phyloP scores from a whole-genome alignment of 1,140 invertebrate species.

The Philaenus spumarius region DNA sequence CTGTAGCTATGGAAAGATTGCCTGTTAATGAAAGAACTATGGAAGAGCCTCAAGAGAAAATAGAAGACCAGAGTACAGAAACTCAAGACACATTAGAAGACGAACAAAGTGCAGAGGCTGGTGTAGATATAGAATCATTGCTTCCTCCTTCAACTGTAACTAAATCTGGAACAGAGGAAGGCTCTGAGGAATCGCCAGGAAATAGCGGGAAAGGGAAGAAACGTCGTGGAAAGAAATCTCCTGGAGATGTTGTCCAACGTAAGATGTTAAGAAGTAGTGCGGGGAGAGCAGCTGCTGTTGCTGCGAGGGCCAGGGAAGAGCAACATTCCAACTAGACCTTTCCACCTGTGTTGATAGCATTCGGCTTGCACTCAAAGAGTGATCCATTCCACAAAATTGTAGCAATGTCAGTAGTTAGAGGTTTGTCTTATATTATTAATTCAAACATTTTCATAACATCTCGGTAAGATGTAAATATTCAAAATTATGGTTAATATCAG shows the following conservation, averaged over 20 bases:
- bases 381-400: too few species aligned
- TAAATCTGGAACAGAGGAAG: not conserved
- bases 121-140: not conserved
- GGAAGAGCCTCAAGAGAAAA: not conserved
- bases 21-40: not conserved
- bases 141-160: slow-evolving; percentile 6
- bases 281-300: slow-evolving; percentile 48
- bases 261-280: slow-evolving; percentile 59
- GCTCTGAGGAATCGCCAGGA: slow-evolving; percentile 22
- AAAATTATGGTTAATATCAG: too few species aligned
- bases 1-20: not conserved
- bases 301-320: slow-evolving; percentile 40
- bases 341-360: too few species aligned
- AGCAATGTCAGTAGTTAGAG: too few species aligned
- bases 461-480: too few species aligned
- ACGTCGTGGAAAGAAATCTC: slow-evolving; percentile 41
- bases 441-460: too few species aligned
- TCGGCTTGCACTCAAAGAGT: too few species aligned
- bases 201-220: slow-evolving; percentile 43
- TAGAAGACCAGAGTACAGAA: not conserved
- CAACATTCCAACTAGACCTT: slow-evolving; percentile 17
- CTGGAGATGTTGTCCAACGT: slow-evolving; percentile 46
- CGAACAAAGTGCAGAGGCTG: not conserved
- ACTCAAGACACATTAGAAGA: not conserved
- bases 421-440: too few species aligned